phyloP scores from a whole-genome alignment of 1,140 invertebrate species.

The Episyrphus balteatus region DNA sequence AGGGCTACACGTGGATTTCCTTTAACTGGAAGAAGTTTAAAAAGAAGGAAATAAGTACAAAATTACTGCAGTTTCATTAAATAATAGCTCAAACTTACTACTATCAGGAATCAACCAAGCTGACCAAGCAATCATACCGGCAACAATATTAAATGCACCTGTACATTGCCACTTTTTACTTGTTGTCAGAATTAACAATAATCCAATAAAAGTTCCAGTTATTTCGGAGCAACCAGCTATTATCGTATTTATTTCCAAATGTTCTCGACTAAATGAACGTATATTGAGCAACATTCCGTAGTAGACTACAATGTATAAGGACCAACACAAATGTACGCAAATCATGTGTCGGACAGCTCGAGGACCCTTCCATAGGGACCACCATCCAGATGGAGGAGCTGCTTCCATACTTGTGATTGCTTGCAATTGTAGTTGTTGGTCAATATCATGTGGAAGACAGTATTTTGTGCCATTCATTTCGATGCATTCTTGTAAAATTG shows the following conservation, averaged over 20 bases:
- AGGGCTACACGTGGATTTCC: conserved; percentile 24
- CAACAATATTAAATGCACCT: conserved; percentile 30
- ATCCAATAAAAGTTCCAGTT: conserved; percentile 34
- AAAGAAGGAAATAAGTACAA: conserved; percentile 1
- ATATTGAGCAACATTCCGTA: conserved; percentile 38
- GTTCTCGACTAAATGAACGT: conserved; percentile 35
- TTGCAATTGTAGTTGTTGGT: conserved; percentile 33
- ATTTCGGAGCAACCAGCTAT: conserved; percentile 34
- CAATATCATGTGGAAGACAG: conserved; percentile 30
- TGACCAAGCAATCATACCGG: conserved; percentile 27
- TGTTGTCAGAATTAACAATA: conserved; percentile 30
- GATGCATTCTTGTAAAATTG: conserved; percentile 57
- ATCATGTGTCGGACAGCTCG: conserved; percentile 28
- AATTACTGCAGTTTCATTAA: background rate
- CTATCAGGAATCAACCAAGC: conserved; percentile 31
- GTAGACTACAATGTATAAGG: conserved; percentile 36
- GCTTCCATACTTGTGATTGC: conserved; percentile 30
- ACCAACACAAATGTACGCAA: conserved; percentile 31
- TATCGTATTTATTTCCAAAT: conserved; percentile 34
- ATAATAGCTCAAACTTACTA: conserved; percentile 7
- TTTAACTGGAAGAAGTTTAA: conserved; percentile 10
- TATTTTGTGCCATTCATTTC: conserved; percentile 41
- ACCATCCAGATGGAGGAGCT: conserved; percentile 31
- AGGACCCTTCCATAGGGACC: conserved; percentile 31
- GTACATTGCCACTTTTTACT: conserved; percentile 32